Base-by-base conservation (phyloP, 2,113 vertebrate species). In the Centropristis striata region DNA sequence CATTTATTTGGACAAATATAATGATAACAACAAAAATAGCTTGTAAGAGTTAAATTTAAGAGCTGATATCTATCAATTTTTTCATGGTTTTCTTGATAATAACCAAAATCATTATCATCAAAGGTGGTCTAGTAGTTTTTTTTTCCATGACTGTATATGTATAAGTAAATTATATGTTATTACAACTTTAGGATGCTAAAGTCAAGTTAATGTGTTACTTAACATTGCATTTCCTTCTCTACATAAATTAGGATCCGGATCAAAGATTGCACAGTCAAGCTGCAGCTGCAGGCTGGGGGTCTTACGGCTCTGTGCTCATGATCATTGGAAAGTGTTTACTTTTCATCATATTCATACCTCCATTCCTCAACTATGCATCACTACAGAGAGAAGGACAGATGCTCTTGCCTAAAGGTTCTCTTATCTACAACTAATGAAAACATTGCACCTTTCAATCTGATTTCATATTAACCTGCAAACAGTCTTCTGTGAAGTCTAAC, bases 331-430 rank as follows among this genome's bases (percentile, higher is more conserved):
- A 96, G 54, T 92, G 91, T 90, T 79, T 96, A 8, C 88, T 96
- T 16, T 79, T 96, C n/a, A 65, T 95, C 21, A 58, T 96, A 84
- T 51, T 95, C 78, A 78, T 95, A 67, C 95, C 95, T 73, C 94
- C 95, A 0, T 95, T 96, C 70, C 92, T 96, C 61, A 96, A 96
- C 90, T 96, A 96, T 23, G 94, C 95, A 18, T 95, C 95, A 0
- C 91, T 96, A 57, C 95, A 96, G 80, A 90, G 94, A 90, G 95
- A 96, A 82, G 94, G 90, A 80, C 90, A 93, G 67, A 78, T 94
- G 81, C 92, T 96, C 20, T 8, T 92, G 59, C 95, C 95, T 1
- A 90, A 92, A 95, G 95, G 95, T 96, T 32, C 2, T 23, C 3
- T 61, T 15, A 25, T 46, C 10, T 6, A 8, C 71, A 3, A 25